A percentile compares a stretch with the other conserved stretches of the same genome.
Evolutionary conservation across 2,113 vertebrate genomes (phyloP).

Genomic region (Brienomyrus brachyistius): DNA sequence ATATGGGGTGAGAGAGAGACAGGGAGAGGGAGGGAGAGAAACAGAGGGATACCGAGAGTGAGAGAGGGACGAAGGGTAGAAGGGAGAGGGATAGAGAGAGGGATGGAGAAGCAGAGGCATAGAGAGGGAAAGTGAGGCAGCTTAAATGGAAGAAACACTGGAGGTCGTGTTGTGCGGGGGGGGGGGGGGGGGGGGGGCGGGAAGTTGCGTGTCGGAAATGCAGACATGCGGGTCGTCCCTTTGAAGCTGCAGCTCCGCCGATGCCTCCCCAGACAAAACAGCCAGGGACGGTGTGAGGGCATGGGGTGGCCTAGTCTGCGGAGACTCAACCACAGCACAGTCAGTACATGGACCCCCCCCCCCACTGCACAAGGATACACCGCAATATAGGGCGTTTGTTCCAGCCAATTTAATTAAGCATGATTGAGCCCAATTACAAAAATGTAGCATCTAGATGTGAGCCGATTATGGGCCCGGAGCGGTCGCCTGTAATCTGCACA

Average conservation of each 20-base stretch:
- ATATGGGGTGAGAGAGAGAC: not conserved
- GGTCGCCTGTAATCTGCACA: not conserved
- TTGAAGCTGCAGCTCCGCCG: constrained; percentile 26
- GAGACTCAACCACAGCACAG: not conserved
- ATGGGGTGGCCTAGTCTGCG: not conserved
- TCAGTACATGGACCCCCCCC: not conserved
- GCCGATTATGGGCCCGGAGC: not conserved
- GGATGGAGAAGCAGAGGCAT: not conserved
- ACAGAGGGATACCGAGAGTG: not conserved
- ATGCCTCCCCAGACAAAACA: not conserved
- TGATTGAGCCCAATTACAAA: not conserved
- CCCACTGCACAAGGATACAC: not conserved
- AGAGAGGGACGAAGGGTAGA: constrained; percentile 13
- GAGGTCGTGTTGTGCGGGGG: not conserved
- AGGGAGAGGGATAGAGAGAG: not conserved
- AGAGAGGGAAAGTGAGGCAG: not conserved
- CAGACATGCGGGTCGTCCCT: constrained; percentile 22
- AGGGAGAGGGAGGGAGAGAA: not conserved
- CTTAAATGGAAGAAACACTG: not conserved
- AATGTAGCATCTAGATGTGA: not conserved
- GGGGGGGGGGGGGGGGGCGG: not conserved
- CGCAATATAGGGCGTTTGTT: not conserved
- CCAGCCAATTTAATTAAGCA: not conserved
- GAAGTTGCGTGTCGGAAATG: not conserved
- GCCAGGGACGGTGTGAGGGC: not conserved